Evolutionary conservation across 92 coral and sea anemone genomes (phyloP), one percentile per base, ranked within the genome.

Genomic region (Zoanthus sansibaricus): DNA sequence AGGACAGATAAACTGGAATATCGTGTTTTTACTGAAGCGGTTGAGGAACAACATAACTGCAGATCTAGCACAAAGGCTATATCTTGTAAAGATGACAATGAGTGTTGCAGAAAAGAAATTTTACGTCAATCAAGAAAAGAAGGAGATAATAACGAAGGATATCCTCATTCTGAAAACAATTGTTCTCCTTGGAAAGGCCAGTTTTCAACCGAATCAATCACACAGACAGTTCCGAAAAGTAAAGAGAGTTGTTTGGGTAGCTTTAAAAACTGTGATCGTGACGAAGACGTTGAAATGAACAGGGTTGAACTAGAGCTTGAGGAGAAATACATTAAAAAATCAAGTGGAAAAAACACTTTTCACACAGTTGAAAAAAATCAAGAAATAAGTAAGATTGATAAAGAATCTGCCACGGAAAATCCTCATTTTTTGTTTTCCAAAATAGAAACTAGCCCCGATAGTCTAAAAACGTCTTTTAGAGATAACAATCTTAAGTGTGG

Each of bases 121-220:
- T 73, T 73, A 20, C 15, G 0, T 37, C 47, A 73, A 33, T 3
- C 25, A 42, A 45, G 45, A 73, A 73, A 73, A 2, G 30, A 15
- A 73, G 77, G 30, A 45, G 20, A 14, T 16, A 45, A 11, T 45
- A 55, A 73, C 77, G 15, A 4, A 25, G 30, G 7, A 47, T 13
- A 21, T 54, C 1, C 7, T 75, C 64, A 25, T 25, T 25, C 51
- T 8, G 20, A 37, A 30, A 46, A 30, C 11, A 16, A 74, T 17
- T 18, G 12, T 52, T 51, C 74, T 33, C 1, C 15, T 69, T 1
- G 20, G 9, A 13, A 7, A 75, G 59, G 13, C 3, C 61, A 18
- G 12, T 48, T 17, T 75, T 75, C 61, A 52, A 52, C 45, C 67
- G 67, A 76, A 76, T 21, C 68, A 76, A 75, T 21, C 15, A 9